Evolutionary conservation across 2,113 vertebrate species (phyloP).

Genomic region (Dicrurus megarhynchus): DNA sequence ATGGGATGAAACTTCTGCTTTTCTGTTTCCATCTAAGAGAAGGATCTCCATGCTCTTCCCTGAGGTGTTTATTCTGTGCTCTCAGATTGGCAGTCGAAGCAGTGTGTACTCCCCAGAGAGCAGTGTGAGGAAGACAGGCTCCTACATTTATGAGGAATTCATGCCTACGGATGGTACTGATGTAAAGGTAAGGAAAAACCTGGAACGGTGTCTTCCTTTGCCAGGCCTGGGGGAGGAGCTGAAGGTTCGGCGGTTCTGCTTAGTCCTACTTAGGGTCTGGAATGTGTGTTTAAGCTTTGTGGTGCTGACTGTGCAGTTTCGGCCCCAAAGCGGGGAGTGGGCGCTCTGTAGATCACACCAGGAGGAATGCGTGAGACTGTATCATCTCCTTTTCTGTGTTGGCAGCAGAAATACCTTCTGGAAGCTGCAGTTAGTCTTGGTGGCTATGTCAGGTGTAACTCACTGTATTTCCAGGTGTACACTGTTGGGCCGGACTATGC

Average conservation of each 20-base stretch:
- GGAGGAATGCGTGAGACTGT: not conserved
- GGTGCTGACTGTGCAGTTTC: not conserved
- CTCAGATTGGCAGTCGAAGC: conserved; percentile 95
- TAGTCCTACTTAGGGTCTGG: not conserved
- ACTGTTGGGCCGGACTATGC: conserved; percentile 97
- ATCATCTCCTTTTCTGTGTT: not conserved
- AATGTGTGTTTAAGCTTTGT: not conserved
- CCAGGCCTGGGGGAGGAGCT: not conserved
- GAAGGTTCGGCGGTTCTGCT: not conserved
- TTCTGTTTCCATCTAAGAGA: not conserved
- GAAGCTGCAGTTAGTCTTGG: not conserved
- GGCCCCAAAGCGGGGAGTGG: rapidly evolving
- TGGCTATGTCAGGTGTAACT: not conserved
- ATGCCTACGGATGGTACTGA: conserved; percentile 99
- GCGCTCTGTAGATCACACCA: not conserved
- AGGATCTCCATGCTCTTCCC: not conserved
- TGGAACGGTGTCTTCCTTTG: not conserved
- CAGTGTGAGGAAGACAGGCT: conserved; percentile 95
- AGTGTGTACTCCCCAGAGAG: conserved; percentile 98
- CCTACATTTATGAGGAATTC: conserved; percentile 98
- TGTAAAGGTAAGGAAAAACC: conserved; percentile 84
- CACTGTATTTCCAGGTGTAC: conserved; percentile 83
- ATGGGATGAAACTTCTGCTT: not conserved
- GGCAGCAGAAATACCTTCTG: not conserved
- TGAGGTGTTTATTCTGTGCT: not conserved